Evolutionary conservation across 2,888 invertebrate species (phyloP), one percentile per base, ranked within the genome.

Genomic region (Empis livida): DNA sequence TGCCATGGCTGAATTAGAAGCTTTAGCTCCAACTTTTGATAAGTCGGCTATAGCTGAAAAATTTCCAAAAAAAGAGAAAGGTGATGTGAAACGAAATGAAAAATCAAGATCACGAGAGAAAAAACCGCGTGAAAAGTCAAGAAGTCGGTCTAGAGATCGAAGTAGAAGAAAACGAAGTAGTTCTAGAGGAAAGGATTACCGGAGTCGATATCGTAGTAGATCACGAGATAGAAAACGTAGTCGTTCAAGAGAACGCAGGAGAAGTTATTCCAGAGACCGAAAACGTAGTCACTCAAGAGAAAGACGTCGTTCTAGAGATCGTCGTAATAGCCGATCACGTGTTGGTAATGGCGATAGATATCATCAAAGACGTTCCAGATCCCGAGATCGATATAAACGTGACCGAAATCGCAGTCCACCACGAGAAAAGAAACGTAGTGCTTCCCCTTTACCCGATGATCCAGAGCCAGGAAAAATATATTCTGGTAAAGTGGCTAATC

Each of bases 401-500:
- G 53, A 53, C 15, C 56, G 75, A 75, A 48, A 48, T n/a, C 31
- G 75, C 75, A 27, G 68, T 2, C 43, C 46, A 13, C 49, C 50
- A 46, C 53, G 23, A 51, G 65, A 63, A 1, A 63, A 61, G 44
- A 62, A 64, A 55, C 59, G 61, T 1, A 63, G 65, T 11, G 53
- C 60, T 10, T 58, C 64, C 13, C 59, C 59, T 5, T 67, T 84
- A 55, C 78, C 79, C 48, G 81, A 83, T 59, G 85, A 86, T 59
- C 87, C 87, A 1, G 82, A 85, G 55, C 75, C 83, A 5, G 87
- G 86, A 0, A 85, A 84, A 60, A 91, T 99, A 55, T 97, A 95
- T 64, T 78, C 78, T 52, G 99, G 95, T 0, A 86, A 90, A 68
- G 92, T 99, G 0, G 90, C 92, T 1, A 96, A 92, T 59, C 88